These are phyloP conservation scores for Macrobrachium nipponense DNA, from an alignment of 1,140 invertebrate species.

Conservation along the genomic window DNA sequence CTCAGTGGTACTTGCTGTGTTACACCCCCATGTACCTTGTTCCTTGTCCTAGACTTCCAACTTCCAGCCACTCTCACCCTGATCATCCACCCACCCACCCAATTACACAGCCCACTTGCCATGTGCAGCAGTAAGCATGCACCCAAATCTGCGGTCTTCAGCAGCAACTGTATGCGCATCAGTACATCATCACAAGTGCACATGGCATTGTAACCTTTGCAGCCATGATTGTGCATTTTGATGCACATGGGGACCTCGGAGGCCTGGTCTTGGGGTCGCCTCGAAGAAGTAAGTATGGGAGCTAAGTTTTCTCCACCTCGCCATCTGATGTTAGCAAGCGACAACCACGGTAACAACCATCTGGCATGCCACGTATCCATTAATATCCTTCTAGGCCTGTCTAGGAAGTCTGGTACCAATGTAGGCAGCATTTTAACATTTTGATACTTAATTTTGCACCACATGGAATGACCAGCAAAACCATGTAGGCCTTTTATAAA, in stretches of 20 bases:
- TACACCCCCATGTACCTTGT: conserved; percentile 40
- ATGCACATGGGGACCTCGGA: conserved; percentile 45
- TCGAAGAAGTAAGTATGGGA: conserved; percentile 37
- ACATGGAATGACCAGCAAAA: conserved; percentile 59
- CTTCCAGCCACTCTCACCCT: not conserved
- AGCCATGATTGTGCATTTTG: conserved; percentile 28
- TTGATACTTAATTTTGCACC: conserved; percentile 53
- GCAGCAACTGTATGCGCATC: too few relatives aligned
- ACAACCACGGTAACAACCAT: conserved; percentile 45
- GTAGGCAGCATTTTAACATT: conserved; percentile 48
- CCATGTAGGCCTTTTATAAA: conserved; percentile 56
- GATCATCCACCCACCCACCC: conserved; percentile 25
- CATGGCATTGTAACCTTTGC: conserved; percentile 33
- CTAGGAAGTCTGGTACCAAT: conserved; percentile 53
- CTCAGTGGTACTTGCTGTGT: conserved; percentile 57
- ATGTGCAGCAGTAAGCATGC: conserved; percentile 24
- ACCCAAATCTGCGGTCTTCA: not conserved
- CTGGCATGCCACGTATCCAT: conserved; percentile 57
- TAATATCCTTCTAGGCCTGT: conserved; percentile 58
- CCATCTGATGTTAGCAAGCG: conserved; percentile 31
- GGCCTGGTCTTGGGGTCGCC: conserved; percentile 43
- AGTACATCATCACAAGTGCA: conserved; percentile 30
- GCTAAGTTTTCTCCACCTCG: conserved; percentile 17
- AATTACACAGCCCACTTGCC: conserved; percentile 27
- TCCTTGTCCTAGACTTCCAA: conserved; percentile 19